phyloP scores from a whole-genome alignment of 37 sponge, comb jelly and placozoan species.

The Axinella damicornis region DNA sequence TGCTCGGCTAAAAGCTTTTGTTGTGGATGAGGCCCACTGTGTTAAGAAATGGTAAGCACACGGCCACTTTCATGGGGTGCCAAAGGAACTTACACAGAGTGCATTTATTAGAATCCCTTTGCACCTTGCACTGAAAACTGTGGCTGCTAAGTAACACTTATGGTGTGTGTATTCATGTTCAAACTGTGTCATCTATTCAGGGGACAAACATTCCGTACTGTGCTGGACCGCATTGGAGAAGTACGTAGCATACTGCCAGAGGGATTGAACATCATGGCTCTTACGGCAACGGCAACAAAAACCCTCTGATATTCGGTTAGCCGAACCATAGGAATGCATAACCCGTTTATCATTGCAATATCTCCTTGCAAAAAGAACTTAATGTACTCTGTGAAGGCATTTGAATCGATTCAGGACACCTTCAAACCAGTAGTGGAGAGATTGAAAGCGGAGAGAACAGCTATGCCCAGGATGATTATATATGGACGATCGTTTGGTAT shows the following conservation, averaged over 20 bases:
- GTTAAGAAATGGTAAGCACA: constrained; percentile 56
- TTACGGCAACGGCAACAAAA: constrained; percentile 48
- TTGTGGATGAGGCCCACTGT: constrained; percentile 49
- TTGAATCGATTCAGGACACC: background rate
- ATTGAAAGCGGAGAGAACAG: background rate
- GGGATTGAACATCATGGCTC: constrained; percentile 12
- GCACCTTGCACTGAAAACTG: too few species aligned
- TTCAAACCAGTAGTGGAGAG: background rate
- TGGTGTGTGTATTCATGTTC: too few species aligned
- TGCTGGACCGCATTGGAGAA: constrained; percentile 26
- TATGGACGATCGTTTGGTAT: constrained; percentile 6
- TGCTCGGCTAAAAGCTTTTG: constrained; percentile 22
- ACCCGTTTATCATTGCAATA: constrained; percentile 7
- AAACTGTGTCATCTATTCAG: background rate
- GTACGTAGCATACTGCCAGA: constrained; percentile 28
- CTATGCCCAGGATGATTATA: constrained; percentile 1
- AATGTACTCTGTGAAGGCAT: background rate
- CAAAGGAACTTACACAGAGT: background rate
- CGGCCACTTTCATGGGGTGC: too few species aligned
- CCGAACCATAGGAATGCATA: constrained; percentile 18
- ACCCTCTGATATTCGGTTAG: background rate
- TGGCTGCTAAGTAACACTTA: too few species aligned
- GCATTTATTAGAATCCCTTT: background rate
- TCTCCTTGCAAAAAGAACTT: constrained; percentile 20
- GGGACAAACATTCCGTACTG: constrained; percentile 29